Evolutionary conservation across 2,113 vertebrate genomes (phyloP).

Genomic region (Trochalopteron elliotii): DNA sequence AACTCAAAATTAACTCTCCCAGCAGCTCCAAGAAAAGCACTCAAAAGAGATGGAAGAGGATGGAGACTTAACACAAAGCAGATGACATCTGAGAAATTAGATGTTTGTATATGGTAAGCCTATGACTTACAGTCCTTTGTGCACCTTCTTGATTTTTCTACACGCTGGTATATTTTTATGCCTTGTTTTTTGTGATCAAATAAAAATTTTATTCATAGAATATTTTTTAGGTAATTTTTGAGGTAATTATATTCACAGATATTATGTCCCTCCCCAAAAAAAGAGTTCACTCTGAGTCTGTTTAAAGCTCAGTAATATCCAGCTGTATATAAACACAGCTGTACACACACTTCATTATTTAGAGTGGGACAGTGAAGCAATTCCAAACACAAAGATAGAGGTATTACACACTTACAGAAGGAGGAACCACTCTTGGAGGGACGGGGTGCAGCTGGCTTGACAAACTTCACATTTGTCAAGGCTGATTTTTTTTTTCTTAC

Average conservation of each 20-base stretch:
- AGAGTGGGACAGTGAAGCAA: background rate
- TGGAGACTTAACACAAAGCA: background rate
- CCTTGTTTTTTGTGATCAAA: background rate
- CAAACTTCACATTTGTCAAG: background rate
- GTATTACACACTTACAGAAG: background rate
- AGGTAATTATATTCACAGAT: background rate
- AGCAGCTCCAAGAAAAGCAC: background rate
- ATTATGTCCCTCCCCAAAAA: background rate
- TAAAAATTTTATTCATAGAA: background rate
- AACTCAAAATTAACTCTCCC: background rate
- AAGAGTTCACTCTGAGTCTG: background rate
- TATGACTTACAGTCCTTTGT: background rate
- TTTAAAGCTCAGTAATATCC: background rate
- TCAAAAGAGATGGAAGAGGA: background rate
- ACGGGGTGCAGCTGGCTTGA: background rate
- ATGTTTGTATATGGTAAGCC: background rate
- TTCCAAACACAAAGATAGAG: background rate
- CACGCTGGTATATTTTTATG: background rate
- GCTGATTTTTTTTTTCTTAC: background rate
- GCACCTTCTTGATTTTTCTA: background rate
- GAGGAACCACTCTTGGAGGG: background rate
- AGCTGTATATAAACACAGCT: constrained; percentile 40
- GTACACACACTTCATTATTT: background rate
- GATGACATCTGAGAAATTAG: background rate
- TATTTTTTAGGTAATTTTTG: background rate